A percentile compares a stretch with the other conserved stretches of the same genome.
Conservation (phyloP, 1,140 invertebrate genomes). For the Copidosoma floridanum region DNA sequence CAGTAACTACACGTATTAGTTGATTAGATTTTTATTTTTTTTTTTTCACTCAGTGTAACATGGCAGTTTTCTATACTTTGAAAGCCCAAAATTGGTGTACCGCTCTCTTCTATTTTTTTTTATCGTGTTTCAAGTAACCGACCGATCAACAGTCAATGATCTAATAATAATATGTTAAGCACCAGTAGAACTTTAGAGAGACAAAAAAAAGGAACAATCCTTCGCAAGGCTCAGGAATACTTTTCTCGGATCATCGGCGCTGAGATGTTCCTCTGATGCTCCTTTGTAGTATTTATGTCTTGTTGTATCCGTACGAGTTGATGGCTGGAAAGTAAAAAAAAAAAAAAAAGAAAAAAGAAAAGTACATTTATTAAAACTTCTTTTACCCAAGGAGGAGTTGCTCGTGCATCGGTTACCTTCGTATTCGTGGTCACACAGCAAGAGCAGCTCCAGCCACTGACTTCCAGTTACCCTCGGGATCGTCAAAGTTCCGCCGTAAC, state of each 20-base stretch:
- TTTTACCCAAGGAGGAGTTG: too few species aligned
- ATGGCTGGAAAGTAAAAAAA: constrained; percentile 63
- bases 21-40: not conserved
- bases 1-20: not conserved
- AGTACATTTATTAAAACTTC: not conserved
- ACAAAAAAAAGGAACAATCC: not conserved
- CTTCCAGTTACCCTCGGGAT: constrained; percentile 64
- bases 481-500: constrained; percentile 75
- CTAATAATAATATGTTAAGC: too few species aligned
- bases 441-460: constrained; percentile 71
- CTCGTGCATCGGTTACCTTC: too few species aligned
- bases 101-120: too few species aligned
- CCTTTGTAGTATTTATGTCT: constrained; percentile 47
- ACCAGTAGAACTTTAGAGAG: too few species aligned
- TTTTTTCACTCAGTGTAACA: not conserved
- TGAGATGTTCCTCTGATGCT: not conserved
- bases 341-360: not conserved
- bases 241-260: not conserved
- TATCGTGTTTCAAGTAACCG: not conserved
- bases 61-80: not conserved
- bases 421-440: constrained; percentile 72
- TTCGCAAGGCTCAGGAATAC: constrained; percentile 8
- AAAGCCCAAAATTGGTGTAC: not conserved
- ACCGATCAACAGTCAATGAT: constrained; percentile 7
- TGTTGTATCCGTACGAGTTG: constrained; percentile 74